Base-by-base conservation (phyloP, 2,888 invertebrate genomes). In the Paralinhomoeus sp. region DNA sequence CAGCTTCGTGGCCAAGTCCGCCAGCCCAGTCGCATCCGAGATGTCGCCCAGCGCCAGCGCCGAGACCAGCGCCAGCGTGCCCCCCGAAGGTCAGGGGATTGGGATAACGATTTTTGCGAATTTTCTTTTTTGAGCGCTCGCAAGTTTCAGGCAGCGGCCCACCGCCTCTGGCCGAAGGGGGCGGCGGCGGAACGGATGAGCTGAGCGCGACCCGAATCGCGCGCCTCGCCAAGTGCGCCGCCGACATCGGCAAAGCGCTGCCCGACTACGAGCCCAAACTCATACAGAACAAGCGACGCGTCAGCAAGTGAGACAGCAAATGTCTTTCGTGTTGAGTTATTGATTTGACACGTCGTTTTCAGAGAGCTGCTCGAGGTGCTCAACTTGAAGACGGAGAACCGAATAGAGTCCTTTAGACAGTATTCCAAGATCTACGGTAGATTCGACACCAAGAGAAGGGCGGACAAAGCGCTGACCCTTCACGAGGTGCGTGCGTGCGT, bases 371-470 rank as follows among this genome's bases (percentile, higher is more conserved):
- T 77, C 73, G 72, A 79, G 63, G 80, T 91, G 51, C 80, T 93
- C 72, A 74, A 78, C 54, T 81, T 89, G 79, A 73, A 78, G 37
- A 81, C 82, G 57, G 75, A 72, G 45, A 81, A 85, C 64, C 83
- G 85, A 57, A 79, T 89, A 78, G 85, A 87, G 51, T 81, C 84
- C 64, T 83, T 87, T 47, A 72, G 89, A 58, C 80, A 84, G 66
- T 93, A 83, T 65, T 83, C 91, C 1, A 89, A 91, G 31, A 93
- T 97, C 54, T 97, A 93, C 62, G 91, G 93, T 3, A 73, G 93
- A 51, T 91, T 91, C 65, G 93, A 93, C 63, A 89, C 91, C 60
- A 91, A 91, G 65, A 71, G 93, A 57, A 81, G 84, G 57, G 82
- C 87, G 1, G 87, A 89, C 66, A 91, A 91, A 63, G 89, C 91